A percentile compares a stretch with the other conserved stretches of the same genome.
phyloP scores from a whole-genome alignment of 92 coral and sea anemone genomes.

The Actinostola sp. region DNA sequence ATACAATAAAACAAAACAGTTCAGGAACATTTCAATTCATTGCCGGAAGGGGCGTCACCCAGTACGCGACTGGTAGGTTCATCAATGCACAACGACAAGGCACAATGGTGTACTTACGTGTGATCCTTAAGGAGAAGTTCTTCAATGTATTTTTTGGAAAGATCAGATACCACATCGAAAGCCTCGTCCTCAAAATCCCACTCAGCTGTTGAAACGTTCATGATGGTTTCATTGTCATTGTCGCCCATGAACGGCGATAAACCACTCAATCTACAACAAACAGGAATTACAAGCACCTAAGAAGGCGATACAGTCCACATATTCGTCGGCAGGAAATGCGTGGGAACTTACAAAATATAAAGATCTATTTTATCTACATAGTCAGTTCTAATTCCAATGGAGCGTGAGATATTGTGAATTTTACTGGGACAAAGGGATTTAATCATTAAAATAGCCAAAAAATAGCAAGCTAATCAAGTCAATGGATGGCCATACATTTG shows the following conservation, averaged over 20 bases:
- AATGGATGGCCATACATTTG: too few species aligned
- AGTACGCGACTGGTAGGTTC: too few species aligned
- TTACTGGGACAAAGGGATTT: too few species aligned
- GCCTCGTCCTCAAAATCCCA: conserved; percentile 99
- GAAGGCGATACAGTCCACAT: not conserved
- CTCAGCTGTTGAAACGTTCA: conserved; percentile 89
- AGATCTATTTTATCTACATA: too few species aligned
- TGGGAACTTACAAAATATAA: not conserved
- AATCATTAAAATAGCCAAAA: too few species aligned
- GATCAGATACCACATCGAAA: conserved; percentile 89
- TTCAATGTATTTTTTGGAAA: conserved; percentile 85
- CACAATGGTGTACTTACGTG: conserved; percentile 53
- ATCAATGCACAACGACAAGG: too few species aligned
- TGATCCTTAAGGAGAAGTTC: conserved; percentile 79
- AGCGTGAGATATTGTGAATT: too few species aligned
- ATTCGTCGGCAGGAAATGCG: not conserved
- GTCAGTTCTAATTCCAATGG: too few species aligned
- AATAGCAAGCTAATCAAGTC: too few species aligned
- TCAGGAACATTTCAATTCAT: too few species aligned
- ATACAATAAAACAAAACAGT: too few species aligned
- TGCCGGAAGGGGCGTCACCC: too few species aligned
- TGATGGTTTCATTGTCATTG: conserved; percentile 95
- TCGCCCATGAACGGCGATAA: conserved; percentile 99
- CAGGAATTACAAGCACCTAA: not conserved
- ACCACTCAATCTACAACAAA: conserved; percentile 80